Conservation (phyloP, 2,113 vertebrate genomes). For the Ameiurus melas region DNA sequence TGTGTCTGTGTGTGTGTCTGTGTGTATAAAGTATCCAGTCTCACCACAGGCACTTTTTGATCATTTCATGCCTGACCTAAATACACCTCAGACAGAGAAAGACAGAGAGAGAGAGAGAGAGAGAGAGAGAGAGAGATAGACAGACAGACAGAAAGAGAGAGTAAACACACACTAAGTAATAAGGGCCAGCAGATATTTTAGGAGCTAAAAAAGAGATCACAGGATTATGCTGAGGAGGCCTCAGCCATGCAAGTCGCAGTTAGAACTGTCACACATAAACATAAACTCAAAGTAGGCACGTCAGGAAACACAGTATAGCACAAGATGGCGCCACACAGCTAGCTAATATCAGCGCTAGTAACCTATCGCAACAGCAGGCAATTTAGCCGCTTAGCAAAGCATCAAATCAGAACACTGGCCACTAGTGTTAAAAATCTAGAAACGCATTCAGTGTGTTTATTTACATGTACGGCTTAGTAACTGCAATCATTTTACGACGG, state of each 20-base stretch:
- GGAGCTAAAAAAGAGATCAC: neutral
- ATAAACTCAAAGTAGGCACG: neutral
- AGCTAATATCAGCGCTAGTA: neutral
- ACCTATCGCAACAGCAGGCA: neutral
- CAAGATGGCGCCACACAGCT: slow-evolving; percentile 10
- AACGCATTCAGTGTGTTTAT: neutral
- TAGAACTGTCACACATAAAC: neutral
- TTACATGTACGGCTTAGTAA: neutral
- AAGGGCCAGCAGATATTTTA: neutral
- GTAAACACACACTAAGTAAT: neutral
- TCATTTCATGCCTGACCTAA: slow-evolving; percentile 46
- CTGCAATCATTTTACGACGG: neutral
- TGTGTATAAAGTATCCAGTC: slow-evolving; percentile 11
- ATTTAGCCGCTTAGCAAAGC: neutral
- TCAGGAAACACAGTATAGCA: neutral
- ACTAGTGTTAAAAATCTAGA: neutral
- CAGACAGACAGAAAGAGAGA: neutral
- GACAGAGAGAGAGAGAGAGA: neutral
- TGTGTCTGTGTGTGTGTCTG: neutral
- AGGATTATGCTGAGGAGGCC: neutral
- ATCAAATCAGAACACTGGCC: no score
- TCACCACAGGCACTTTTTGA: slow-evolving; percentile 32
- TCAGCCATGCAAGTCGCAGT: no score
- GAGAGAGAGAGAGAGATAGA: neutral
- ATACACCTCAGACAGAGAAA: slow-evolving; percentile 26